Evolutionary conservation across 30 jellyfish, hydroid and myxozoan species (phyloP).

Genomic region (Morbakka virulenta): DNA sequence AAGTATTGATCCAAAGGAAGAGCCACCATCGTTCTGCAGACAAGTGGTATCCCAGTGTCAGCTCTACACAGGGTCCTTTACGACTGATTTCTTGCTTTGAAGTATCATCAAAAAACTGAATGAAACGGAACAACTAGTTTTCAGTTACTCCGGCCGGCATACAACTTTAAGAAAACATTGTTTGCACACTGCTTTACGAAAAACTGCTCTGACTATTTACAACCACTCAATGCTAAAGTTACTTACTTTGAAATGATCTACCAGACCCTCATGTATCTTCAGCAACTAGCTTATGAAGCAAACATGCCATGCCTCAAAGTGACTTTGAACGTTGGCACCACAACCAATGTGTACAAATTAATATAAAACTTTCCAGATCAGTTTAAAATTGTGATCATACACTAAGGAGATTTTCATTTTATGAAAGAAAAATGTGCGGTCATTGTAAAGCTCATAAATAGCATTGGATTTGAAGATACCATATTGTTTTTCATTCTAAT

Average conservation of each 20-base stretch:
- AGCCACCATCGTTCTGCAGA: background rate
- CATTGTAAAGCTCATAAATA: background rate
- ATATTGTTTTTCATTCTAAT: too few relatives aligned
- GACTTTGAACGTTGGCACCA: background rate
- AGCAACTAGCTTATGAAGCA: too few relatives aligned
- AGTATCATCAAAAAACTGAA: background rate
- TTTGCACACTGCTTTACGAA: background rate
- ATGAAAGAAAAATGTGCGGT: background rate
- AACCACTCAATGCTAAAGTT: conserved; percentile 2
- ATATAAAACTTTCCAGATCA: conserved; percentile 5
- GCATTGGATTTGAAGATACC: background rate
- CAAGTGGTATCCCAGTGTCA: background rate
- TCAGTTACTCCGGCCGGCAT: background rate
- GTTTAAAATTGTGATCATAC: background rate
- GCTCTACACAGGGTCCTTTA: background rate
- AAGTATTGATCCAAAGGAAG: background rate
- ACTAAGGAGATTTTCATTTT: background rate
- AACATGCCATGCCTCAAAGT: background rate
- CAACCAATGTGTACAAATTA: background rate
- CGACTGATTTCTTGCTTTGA: background rate
- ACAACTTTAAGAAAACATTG: background rate
- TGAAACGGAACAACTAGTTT: background rate
- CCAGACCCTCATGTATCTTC: too few relatives aligned
- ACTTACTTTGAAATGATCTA: too few relatives aligned
- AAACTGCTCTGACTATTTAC: background rate